Evolutionary conservation across 2,888 invertebrate species (phyloP), one percentile per base, ranked within the genome.

Genomic region (Machimus atricapillus): DNA sequence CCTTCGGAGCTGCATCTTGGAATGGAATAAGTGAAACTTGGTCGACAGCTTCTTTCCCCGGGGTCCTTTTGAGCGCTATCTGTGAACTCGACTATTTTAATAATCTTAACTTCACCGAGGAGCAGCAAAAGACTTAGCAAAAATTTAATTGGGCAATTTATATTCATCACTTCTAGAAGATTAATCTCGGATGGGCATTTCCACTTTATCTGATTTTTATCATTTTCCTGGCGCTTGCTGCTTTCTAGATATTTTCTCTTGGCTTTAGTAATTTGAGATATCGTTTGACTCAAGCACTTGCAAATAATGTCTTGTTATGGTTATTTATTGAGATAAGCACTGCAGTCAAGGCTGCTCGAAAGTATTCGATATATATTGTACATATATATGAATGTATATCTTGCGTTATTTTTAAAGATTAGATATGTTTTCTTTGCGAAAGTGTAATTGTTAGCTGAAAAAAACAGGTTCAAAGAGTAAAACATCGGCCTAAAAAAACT

Each of bases 121-220:
- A 82, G 58, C 66, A 34, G 23, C 37, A 56, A 37, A 37, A 58
- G 37, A 82, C 82, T 37, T 82, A 82, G 58, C 37, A 66, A 58
- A 58, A 82, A 82, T 82, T 82, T 82, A 82, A 82, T 82, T 82
- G 66, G 66, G 27, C 66, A 82, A 82, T 82, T 82, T 82, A 82
- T 82, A 82, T 82, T 82, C 82, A 82, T 82, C 82, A 82, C 82
- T 82, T 82, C 40, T 82, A 6, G 34, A 34, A 79, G 66, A 82
- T 37, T 82, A 19, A 58, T 58, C 66, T 31, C 58, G 40, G 58
- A 66, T 66, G 82, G 34, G 66, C 34, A 37, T 66, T 82, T 82
- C 52, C 66, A 37, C 40, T 37, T 66, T 82, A 82, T 58, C 82
- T 82, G 58, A 82, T 82, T 82, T 82, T 82, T 52, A 82, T 82